Percentiles rank a stretch among this genome's conserved stretches.
These are phyloP conservation scores for Dreissena polymorpha DNA, from an alignment of 1,140 invertebrate species.

Conservation along the genomic window DNA sequence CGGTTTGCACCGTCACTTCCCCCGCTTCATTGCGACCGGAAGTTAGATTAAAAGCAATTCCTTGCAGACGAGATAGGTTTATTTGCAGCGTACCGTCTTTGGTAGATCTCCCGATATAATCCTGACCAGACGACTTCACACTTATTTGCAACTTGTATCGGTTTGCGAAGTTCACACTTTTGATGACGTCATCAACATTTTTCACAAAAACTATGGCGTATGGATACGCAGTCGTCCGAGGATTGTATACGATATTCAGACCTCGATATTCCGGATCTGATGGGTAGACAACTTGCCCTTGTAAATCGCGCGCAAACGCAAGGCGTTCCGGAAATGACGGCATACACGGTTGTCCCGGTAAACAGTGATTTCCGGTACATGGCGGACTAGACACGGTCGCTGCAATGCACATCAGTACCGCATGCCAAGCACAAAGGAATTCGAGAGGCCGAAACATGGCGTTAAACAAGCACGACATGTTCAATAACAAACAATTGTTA, in stretches of 20 bases:
- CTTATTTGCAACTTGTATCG: slow-evolving; percentile 56
- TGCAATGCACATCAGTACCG: too few relatives aligned
- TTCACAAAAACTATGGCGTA: slow-evolving; percentile 12
- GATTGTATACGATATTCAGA: slow-evolving; percentile 9
- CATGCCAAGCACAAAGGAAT: too few relatives aligned
- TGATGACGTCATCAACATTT: slow-evolving; percentile 52
- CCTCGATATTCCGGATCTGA: background rate
- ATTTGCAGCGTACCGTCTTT: slow-evolving; percentile 26
- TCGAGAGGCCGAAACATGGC: too few relatives aligned
- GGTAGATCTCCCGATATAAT: slow-evolving; percentile 39
- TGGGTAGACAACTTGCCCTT: background rate
- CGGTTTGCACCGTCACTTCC: slow-evolving; percentile 30
- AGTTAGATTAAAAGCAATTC: slow-evolving; percentile 21
- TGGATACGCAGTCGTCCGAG: background rate
- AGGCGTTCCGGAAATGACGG: background rate
- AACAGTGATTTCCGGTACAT: too few relatives aligned
- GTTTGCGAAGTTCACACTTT: slow-evolving; percentile 53
- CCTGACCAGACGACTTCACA: slow-evolving; percentile 34
- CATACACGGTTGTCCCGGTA: slow-evolving; percentile 20
- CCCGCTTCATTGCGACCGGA: slow-evolving; percentile 18
- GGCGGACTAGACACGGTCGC: too few relatives aligned
- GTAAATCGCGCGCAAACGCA: background rate
- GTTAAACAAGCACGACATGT: too few relatives aligned
- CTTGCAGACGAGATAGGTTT: slow-evolving; percentile 20
- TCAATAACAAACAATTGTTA: too few relatives aligned